A percentile compares a stretch with the other conserved stretches of the same genome.
phyloP scores from a whole-genome alignment of 2,797 vertebrate genomes.

The Xenentodon cancila region DNA sequence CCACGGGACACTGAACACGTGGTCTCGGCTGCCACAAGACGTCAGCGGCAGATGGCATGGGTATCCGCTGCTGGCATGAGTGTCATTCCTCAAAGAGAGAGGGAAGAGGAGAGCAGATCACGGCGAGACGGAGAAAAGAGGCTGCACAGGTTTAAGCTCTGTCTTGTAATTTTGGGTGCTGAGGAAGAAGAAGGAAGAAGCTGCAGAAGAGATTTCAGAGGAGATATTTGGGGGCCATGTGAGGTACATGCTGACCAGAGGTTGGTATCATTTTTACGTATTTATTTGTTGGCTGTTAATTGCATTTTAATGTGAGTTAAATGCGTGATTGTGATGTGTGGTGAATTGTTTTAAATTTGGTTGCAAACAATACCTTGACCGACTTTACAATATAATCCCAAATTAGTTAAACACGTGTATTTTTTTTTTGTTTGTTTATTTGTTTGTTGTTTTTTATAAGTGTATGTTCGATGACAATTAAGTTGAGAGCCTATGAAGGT shows the following conservation, averaged over 20 bases:
- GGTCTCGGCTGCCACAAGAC: constrained; percentile 96
- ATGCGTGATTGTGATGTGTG: too few relatives aligned
- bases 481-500: constrained; percentile 47
- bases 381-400: too few relatives aligned
- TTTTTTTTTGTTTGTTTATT: too few relatives aligned
- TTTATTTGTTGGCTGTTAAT: too few relatives aligned
- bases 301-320: too few relatives aligned
- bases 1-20: constrained; percentile 93
- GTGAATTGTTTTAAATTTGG: too few relatives aligned
- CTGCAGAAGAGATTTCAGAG: constrained; percentile 50
- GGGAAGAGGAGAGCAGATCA: constrained; percentile 71
- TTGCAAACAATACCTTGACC: too few relatives aligned
- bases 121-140: constrained; percentile 77
- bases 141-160: constrained; percentile 40
- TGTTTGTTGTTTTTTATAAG: constrained; percentile 15
- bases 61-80: constrained; percentile 99
- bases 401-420: too few relatives aligned
- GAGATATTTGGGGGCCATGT: constrained; percentile 83
- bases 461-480: constrained; percentile 25
- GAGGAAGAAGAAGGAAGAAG: constrained; percentile 42
- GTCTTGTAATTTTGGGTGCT: constrained; percentile 41
- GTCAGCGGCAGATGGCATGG: constrained; percentile 99
- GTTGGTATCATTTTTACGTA: constrained; percentile 45
- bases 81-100: constrained; percentile 99
- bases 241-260: constrained; percentile 86